phyloP scores from a whole-genome alignment of 2,113 vertebrate genomes.

The Labrus mixtus region DNA sequence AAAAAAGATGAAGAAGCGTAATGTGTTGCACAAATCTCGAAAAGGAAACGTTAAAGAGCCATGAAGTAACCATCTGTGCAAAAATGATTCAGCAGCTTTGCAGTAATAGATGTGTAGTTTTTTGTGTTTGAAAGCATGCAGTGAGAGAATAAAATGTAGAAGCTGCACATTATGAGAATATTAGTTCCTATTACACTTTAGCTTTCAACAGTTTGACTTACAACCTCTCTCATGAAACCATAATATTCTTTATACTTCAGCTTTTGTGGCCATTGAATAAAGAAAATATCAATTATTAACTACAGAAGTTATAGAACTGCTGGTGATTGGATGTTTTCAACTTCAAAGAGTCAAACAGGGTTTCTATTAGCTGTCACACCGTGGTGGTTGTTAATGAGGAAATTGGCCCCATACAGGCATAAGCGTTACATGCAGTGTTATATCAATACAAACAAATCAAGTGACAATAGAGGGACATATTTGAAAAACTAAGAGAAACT shows the following conservation, averaged over 20 bases:
- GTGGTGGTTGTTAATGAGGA: neutral
- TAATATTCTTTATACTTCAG: too few species aligned
- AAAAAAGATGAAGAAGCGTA: slow-evolving; percentile 15
- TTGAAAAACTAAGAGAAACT: too few species aligned
- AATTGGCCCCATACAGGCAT: too few species aligned
- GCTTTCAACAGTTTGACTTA: too few species aligned
- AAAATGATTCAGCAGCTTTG: neutral
- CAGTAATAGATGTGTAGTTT: neutral
- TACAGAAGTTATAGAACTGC: neutral
- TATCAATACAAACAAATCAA: too few species aligned
- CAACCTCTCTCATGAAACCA: too few species aligned
- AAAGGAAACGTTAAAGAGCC: neutral
- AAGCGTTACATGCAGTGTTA: too few species aligned
- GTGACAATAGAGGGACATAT: too few species aligned
- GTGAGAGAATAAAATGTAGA: neutral
- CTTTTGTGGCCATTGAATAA: too few species aligned
- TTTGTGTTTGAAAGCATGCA: neutral
- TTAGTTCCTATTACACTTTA: neutral
- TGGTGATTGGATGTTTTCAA: neutral
- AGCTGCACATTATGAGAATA: neutral
- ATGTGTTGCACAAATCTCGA: slow-evolving; percentile 1
- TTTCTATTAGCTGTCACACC: too few species aligned
- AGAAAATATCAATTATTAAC: neutral
- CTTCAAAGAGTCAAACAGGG: neutral
- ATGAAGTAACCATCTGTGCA: neutral